phyloP scores from a whole-genome alignment of 2,113 vertebrate genomes.

The Percina caprodes region DNA sequence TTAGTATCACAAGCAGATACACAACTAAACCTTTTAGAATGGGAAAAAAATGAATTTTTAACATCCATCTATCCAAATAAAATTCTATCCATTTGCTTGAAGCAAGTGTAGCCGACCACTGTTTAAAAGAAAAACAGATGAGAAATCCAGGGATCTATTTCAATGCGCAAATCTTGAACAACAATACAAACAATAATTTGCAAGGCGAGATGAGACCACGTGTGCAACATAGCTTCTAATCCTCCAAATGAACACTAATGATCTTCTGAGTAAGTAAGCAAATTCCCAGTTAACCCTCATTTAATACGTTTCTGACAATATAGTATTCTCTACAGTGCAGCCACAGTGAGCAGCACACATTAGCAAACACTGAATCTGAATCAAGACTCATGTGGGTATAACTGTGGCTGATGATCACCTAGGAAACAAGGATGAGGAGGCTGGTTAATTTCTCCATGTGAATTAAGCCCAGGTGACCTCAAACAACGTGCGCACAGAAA shows the following conservation, averaged over 20 bases:
- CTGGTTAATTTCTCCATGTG: constrained; percentile 51
- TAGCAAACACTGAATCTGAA: constrained; percentile 56
- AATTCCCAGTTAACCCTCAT: constrained; percentile 30
- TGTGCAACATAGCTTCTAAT: constrained; percentile 5
- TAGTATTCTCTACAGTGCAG: constrained; percentile 26
- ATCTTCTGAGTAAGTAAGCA: constrained; percentile 18
- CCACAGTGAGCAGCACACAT: constrained; percentile 37
- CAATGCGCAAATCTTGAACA: background rate
- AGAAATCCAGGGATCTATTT: background rate
- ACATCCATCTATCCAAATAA: background rate
- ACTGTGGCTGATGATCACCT: constrained; percentile 66
- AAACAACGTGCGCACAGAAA: constrained; percentile 35
- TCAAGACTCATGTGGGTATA: constrained; percentile 47
- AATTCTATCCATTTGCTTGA: background rate
- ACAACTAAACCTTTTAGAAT: background rate
- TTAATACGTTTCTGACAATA: constrained; percentile 28
- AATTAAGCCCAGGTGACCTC: constrained; percentile 71
- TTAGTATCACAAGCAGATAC: background rate
- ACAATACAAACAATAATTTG: background rate
- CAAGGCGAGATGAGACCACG: constrained; percentile 8
- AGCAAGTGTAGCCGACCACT: background rate
- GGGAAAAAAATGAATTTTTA: too few relatives aligned
- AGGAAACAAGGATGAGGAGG: constrained; percentile 71
- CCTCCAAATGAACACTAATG: constrained; percentile 44
- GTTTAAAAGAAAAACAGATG: background rate